These are phyloP conservation scores for Steinernema hermaphroditum DNA, from an alignment of 2,888 invertebrate species.

Conservation along the genomic window DNA sequence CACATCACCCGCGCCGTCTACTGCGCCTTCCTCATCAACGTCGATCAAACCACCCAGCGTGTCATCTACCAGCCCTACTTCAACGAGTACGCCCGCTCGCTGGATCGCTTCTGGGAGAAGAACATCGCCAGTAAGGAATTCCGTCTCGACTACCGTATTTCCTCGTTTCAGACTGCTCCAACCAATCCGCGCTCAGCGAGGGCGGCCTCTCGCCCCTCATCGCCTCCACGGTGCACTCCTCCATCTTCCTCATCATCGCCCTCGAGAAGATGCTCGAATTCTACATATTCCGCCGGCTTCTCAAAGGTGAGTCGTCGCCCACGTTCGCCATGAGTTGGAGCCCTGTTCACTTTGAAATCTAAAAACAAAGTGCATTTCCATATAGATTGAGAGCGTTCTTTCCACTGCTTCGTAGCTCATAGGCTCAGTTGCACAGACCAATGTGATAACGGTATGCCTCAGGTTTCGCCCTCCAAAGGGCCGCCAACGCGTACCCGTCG, in stretches of 20 bases:
- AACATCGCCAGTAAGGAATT: constrained; percentile 3
- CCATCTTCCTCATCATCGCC: constrained; percentile 19
- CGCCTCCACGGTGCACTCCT: constrained; percentile 25
- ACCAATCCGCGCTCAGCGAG: not conserved
- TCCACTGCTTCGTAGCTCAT: too few species aligned
- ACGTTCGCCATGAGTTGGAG: too few species aligned
- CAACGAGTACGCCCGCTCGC: constrained; percentile 12
- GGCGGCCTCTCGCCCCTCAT: constrained; percentile 11
- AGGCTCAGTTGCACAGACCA: too few species aligned
- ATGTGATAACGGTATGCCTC: too few species aligned
- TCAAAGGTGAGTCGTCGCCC: not conserved
- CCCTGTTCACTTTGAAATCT: too few species aligned
- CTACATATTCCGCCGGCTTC: constrained; percentile 20
- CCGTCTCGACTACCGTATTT: not conserved
- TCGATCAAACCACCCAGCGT: constrained; percentile 18
- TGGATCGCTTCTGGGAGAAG: constrained; percentile 21
- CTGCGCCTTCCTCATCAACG: constrained; percentile 19
- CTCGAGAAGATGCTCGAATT: constrained; percentile 21
- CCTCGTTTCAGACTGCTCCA: not conserved
- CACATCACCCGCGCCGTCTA: constrained; percentile 10
- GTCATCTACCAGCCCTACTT: constrained; percentile 24
- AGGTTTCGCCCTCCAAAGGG: not conserved
- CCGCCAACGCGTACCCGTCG: constrained; percentile 11
- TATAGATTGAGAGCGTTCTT: too few species aligned
- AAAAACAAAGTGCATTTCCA: too few species aligned